These are phyloP conservation scores for Eudyptes chrysolophus DNA, from an alignment of 2,113 vertebrate genomes.

Conservation along the genomic window DNA sequence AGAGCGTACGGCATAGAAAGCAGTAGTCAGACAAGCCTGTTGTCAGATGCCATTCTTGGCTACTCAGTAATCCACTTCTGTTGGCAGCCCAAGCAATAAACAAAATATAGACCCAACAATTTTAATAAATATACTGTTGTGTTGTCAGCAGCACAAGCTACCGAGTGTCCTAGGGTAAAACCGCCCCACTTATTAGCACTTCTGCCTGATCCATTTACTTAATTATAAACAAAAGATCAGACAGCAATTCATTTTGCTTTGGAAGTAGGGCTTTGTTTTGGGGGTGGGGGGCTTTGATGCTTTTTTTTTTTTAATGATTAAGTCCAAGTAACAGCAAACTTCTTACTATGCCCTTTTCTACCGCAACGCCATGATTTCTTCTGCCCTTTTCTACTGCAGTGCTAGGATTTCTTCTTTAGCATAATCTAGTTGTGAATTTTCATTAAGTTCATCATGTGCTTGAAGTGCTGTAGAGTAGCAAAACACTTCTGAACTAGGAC, in stretches of 20 bases:
- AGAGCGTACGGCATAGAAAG: neutral
- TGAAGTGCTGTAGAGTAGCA: accelerated
- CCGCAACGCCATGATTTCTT: neutral
- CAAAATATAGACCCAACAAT: neutral
- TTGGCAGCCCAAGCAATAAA: neutral
- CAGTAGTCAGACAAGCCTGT: accelerated
- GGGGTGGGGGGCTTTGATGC: too few species aligned
- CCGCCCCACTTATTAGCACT: neutral
- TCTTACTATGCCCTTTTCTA: neutral
- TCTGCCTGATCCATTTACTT: neutral
- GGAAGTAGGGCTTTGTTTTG: neutral
- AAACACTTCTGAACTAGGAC: neutral
- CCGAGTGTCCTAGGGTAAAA: neutral
- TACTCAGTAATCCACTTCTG: neutral
- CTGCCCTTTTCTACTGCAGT: neutral
- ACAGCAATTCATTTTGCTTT: neutral
- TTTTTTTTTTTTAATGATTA: neutral
- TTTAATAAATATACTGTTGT: neutral
- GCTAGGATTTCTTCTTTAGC: neutral
- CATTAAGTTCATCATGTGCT: neutral
- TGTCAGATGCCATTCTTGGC: neutral
- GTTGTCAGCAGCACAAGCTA: neutral
- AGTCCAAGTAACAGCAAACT: neutral
- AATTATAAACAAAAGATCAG: neutral
- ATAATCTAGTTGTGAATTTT: neutral